Evolutionary conservation across 92 coral and sea anemone genomes (phyloP), one percentile per base, ranked within the genome.

Genomic region (Parazoanthus atlanticus): DNA sequence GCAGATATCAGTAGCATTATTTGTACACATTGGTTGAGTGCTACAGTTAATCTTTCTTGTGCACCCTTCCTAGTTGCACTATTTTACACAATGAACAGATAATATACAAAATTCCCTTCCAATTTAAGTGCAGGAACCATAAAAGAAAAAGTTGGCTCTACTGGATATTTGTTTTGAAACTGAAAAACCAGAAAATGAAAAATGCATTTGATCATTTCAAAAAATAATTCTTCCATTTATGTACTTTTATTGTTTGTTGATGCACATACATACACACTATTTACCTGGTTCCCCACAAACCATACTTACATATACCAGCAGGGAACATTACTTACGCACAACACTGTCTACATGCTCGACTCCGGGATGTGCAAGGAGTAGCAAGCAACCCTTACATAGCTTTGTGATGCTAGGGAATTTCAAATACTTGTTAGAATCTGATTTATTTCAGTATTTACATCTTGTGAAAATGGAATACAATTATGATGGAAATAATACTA

Each of bases 301-400:
- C 64, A 94, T 95, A 95, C 98, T 95, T 95, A 94, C 97, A 85
- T 74, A 86, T 25, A 84, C 90, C 86, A 29, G 91, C 89, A 90
- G 92, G 91, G 90, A 88, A 90, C 77, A 15, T 88, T 90, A 94
- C 96, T 92, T 92, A 91, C 96, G 89, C 88, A 90, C 56, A 78
- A 88, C 80, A 92, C 90, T 88, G 80, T 86, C 90, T 85, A 89
- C 93, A 92, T 89, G 96, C 99, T 93, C 90, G 98, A 97, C 99
- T 94, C 99, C 99, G 89, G 98, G 92, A 84, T 91, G 99, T 97
- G 99, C 99, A 97, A 94, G 99, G 98, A 92, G 94, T 96, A 92
- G 86, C 96, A 95, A 97, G 99, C 98, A 94, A 94, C 97, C 93
- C 76, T 76, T 86, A 93, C 97, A 86, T 70, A 74, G 88, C 95